Conservation (phyloP, 2,888 invertebrate genomes). For the Limenitis camilla region DNA sequence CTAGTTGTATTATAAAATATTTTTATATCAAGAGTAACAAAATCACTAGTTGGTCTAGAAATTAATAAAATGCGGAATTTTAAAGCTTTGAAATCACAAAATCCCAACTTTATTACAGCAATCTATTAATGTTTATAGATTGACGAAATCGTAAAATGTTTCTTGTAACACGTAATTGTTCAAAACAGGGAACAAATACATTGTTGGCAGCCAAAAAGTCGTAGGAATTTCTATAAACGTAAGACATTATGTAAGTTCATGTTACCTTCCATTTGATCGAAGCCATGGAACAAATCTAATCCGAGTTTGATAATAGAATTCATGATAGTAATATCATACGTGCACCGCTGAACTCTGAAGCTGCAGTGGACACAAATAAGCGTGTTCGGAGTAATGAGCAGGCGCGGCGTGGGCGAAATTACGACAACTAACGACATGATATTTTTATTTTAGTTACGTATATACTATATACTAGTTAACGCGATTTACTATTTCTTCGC, state of each 20-base stretch:
- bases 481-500: background rate
- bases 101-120: too few species aligned
- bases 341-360: slow-evolving; percentile 23
- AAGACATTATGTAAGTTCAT: slow-evolving; percentile 17
- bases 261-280: slow-evolving; percentile 28
- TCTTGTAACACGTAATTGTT: slow-evolving; percentile 1
- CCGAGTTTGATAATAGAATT: slow-evolving; percentile 21
- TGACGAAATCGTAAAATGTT: too few species aligned
- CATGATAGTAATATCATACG: slow-evolving; percentile 28
- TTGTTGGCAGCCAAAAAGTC: background rate
- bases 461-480: background rate
- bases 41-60: too few species aligned
- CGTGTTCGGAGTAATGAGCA: slow-evolving; percentile 23
- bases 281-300: slow-evolving; percentile 25
- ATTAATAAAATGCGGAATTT: too few species aligned
- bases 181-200: slow-evolving; percentile 1
- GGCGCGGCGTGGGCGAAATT: slow-evolving; percentile 25
- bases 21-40: too few species aligned
- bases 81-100: too few species aligned
- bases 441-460: slow-evolving; percentile 14
- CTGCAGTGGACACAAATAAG: slow-evolving; percentile 29
- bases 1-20: too few species aligned
- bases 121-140: too few species aligned
- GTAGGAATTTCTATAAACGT: slow-evolving; percentile 6
- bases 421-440: slow-evolving; percentile 18